phyloP scores from a whole-genome alignment of 2,797 vertebrate species.

The Trichosurus vulpecula region DNA sequence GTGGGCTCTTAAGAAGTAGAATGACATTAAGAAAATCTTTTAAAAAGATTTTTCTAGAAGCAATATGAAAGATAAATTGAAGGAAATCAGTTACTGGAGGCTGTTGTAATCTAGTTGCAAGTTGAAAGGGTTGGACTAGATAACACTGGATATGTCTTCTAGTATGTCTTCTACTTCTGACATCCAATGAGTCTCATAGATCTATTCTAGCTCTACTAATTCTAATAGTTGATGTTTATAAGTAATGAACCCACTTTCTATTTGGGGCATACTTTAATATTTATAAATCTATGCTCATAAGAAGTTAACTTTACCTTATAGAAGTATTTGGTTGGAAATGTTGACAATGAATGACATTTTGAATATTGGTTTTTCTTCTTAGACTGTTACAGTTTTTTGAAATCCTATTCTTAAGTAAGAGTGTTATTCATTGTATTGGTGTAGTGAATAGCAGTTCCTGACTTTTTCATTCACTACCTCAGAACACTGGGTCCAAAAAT shows the following conservation, averaged over 20 bases:
- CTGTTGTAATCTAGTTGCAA: background rate
- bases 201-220: background rate
- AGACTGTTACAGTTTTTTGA: background rate
- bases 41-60: background rate
- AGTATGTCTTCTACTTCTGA: background rate
- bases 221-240: background rate
- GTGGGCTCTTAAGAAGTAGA: background rate
- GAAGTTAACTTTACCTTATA: constrained; percentile 29
- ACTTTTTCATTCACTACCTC: constrained; percentile 16
- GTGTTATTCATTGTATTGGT: background rate
- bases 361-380: constrained; percentile 26
- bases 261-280: constrained; percentile 8
- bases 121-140: background rate
- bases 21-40: background rate
- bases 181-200: background rate
- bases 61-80: background rate
- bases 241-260: background rate
- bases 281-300: background rate
- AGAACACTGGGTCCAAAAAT: background rate
- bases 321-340: constrained; percentile 39
- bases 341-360: background rate
- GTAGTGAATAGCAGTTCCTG: background rate
- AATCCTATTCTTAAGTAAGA: background rate
- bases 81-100: background rate
- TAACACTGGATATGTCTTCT: background rate